A percentile compares a stretch with the other conserved stretches of the same genome.
These are phyloP conservation scores for Amphipyra tragopoginis DNA, from an alignment of 2,888 invertebrate species.

Conservation along the genomic window DNA sequence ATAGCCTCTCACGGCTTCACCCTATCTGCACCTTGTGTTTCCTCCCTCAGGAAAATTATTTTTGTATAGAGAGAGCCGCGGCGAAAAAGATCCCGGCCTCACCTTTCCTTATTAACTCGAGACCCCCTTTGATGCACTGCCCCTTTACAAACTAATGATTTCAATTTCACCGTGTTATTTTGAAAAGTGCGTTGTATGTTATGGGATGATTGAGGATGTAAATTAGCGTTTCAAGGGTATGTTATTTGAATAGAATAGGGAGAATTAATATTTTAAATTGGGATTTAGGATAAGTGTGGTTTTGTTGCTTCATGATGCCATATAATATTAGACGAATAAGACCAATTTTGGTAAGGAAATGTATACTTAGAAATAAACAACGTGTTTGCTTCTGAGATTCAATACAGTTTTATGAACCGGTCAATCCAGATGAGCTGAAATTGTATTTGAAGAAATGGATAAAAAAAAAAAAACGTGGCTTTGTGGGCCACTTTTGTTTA, in stretches of 20 bases:
- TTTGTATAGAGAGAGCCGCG: slow-evolving; percentile 77
- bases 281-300: slow-evolving; percentile 27
- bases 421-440: too few species aligned
- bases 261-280: slow-evolving; percentile 46
- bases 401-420: too few species aligned
- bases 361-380: too few species aligned
- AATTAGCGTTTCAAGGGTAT: slow-evolving; percentile 59
- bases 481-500: too few species aligned
- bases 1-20: slow-evolving; percentile 62
- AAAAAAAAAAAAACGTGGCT: too few species aligned
- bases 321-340: too few species aligned
- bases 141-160: slow-evolving; percentile 83
- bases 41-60: slow-evolving; percentile 71
- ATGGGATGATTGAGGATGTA: slow-evolving; percentile 63
- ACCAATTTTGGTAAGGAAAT: too few species aligned
- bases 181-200: slow-evolving; percentile 62
- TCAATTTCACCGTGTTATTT: slow-evolving; percentile 78
- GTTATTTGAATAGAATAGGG: slow-evolving; percentile 40
- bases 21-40: slow-evolving; percentile 57
- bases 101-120: slow-evolving; percentile 87
- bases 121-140: slow-evolving; percentile 83
- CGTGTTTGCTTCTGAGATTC: too few species aligned
- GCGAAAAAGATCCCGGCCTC: slow-evolving; percentile 81
- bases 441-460: too few species aligned
- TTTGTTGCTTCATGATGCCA: slow-evolving; percentile 8